A percentile compares a stretch with the other conserved stretches of the same genome.
These are phyloP conservation scores for Dryobota labecula DNA, from an alignment of 2,888 invertebrate species.

Conservation along the genomic window DNA sequence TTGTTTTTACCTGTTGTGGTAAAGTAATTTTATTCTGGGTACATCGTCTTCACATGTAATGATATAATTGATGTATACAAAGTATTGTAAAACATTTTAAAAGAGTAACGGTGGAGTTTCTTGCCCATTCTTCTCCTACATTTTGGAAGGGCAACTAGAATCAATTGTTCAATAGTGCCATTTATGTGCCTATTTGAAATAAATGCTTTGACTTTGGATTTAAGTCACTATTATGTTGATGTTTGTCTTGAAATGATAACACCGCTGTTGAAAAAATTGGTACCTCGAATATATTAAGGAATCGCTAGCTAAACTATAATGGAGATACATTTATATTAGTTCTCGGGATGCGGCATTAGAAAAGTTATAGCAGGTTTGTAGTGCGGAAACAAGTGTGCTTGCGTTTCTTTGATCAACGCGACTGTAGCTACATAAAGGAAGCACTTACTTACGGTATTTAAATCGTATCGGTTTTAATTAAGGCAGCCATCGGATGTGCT, in stretches of 20 bases:
- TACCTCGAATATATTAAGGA: not conserved
- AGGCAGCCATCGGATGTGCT: constrained; percentile 38
- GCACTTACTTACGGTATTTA: constrained; percentile 48
- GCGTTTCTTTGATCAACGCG: constrained; percentile 34
- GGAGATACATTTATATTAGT: not conserved
- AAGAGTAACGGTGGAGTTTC: too few relatives aligned
- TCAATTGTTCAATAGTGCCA: too few relatives aligned
- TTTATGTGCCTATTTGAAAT: too few relatives aligned
- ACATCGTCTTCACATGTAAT: too few relatives aligned
- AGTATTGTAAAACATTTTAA: too few relatives aligned
- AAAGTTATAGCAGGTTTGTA: constrained; percentile 22
- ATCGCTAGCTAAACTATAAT: not conserved
- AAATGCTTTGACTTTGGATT: too few relatives aligned
- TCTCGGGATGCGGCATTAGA: constrained; percentile 16
- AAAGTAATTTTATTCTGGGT: too few relatives aligned
- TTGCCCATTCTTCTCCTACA: too few relatives aligned
- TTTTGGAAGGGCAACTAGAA: too few relatives aligned
- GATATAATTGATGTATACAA: too few relatives aligned
- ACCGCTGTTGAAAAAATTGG: not conserved
- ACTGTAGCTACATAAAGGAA: constrained; percentile 29
- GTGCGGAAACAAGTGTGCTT: constrained; percentile 43
- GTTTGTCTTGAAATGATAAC: too few relatives aligned
- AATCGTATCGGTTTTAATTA: constrained; percentile 50
- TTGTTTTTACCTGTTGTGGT: too few relatives aligned
- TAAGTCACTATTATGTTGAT: not conserved